Evolutionary conservation across 1,140 invertebrate species (phyloP), one percentile per base, ranked within the genome.

Genomic region (Tetragnatha versicolor): DNA sequence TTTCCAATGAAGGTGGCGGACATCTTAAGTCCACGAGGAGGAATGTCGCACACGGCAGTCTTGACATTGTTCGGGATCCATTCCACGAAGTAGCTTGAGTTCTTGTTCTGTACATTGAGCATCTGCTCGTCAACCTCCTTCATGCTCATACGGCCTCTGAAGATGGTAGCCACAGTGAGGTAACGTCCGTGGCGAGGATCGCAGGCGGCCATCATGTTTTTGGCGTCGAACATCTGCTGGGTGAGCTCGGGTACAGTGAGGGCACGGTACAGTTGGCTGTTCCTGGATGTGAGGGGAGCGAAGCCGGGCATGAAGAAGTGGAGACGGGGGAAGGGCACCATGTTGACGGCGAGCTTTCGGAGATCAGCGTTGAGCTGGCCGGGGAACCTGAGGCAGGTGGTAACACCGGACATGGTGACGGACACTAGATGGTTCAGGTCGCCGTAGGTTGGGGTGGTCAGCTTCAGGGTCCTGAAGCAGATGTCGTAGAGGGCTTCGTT

Each of bases 91-190:
- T 95, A 96, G 84, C 66, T 85, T 84, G 65, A 86, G 85, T 97
- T 69, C 93, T 89, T 45, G 89, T 94, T 68, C 94, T 86, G 89
- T 93, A 94, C 17, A 83, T 94, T 94, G 33, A 94, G 86, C 91
- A 95, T 88, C 82, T 89, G 86, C 79, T 87, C 86, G 58, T 87
- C 87, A 12, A 89, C 92, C 85, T 96, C 95, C 87, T 96, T 96
- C 95, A 97, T 98, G 27, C 95, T 97, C 95, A 98, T 97, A 63
- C 94, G 89, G 33, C 90, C 96, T 85, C 96, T 90, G 91, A 98
- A 98, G 82, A 94, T 90, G 2, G 91, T 91, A 7, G 92, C 92
- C 5, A 90, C 85, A 7, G 96, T 98, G 14, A 97, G 88, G 88
- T 98, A 98, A 72, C 95, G 89, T 45, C 89, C 89, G 81, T 90